Conservation (phyloP, 2,888 invertebrate genomes). For the Apodemia mormo region DNA sequence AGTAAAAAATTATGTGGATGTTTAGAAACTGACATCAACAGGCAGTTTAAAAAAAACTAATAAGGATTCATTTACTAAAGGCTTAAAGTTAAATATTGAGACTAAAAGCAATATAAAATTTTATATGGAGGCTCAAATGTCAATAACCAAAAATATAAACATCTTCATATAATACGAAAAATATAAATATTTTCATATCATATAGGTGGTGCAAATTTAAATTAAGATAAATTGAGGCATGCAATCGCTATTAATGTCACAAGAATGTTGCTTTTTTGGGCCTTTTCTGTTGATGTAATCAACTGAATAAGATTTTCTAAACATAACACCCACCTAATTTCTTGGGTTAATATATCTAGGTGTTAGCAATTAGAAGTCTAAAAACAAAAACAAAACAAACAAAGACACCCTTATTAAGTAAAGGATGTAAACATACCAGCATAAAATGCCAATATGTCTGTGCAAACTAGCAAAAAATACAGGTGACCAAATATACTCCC, state of each 20-base stretch:
- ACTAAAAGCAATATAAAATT: neutral
- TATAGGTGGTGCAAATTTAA: too few relatives aligned
- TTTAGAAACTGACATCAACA: neutral
- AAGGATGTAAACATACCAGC: conserved; percentile 50
- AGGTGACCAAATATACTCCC: conserved; percentile 1
- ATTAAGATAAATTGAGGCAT: too few relatives aligned
- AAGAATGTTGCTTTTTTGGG: too few relatives aligned
- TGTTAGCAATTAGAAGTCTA: conserved; percentile 50
- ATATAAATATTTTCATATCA: too few relatives aligned
- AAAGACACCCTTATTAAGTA: conserved; percentile 53
- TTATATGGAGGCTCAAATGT: too few relatives aligned
- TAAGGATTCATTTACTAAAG: neutral
- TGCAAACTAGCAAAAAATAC: conserved; percentile 27
- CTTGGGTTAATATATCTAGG: conserved; percentile 39
- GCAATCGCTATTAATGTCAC: too few relatives aligned
- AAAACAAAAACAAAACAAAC: conserved; percentile 45
- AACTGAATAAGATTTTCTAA: too few relatives aligned
- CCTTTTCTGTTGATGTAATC: too few relatives aligned
- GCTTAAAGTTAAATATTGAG: too few relatives aligned
- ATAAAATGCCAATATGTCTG: conserved; percentile 28
- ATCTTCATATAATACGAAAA: too few relatives aligned
- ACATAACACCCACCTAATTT: neutral
- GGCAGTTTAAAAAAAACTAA: neutral
- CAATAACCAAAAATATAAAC: too few relatives aligned
- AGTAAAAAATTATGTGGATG: conserved; percentile 13